Evolutionary conservation across 2,888 invertebrate species (phyloP).

Genomic region (Pharmacophagus antenor): DNA sequence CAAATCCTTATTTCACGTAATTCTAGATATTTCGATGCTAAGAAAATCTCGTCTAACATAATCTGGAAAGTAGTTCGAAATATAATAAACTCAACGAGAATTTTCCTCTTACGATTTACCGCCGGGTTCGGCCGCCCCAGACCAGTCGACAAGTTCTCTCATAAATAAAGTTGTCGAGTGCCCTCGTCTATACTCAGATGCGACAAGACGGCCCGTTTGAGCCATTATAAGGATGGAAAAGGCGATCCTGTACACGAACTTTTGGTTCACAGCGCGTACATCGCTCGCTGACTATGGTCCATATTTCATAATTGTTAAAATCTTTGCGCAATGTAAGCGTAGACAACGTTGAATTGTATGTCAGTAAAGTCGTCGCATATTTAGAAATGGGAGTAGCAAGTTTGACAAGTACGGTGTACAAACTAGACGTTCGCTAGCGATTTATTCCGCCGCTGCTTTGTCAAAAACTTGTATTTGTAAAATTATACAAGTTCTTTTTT

Average conservation of each 20-base stretch:
- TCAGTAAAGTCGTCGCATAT: slow-evolving; percentile 11
- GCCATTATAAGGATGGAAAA: slow-evolving; percentile 25
- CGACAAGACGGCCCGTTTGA: slow-evolving; percentile 45
- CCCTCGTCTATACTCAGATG: slow-evolving; percentile 49
- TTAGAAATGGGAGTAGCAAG: slow-evolving; percentile 34
- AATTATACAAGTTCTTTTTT: slow-evolving; percentile 15
- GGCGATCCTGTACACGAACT: background rate
- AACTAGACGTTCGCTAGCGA: slow-evolving; percentile 40
- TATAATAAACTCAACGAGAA: slow-evolving; percentile 35
- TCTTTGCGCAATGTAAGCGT: slow-evolving; percentile 23
- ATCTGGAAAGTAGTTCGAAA: slow-evolving; percentile 25
- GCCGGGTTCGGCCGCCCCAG: slow-evolving; percentile 33
- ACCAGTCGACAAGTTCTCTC: slow-evolving; percentile 52
- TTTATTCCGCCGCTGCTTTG: slow-evolving; percentile 42
- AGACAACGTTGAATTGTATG: background rate
- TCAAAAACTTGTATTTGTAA: slow-evolving; percentile 25
- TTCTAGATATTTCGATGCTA: background rate
- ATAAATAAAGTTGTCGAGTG: slow-evolving; percentile 64
- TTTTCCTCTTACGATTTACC: slow-evolving; percentile 33
- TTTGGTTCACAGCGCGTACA: background rate
- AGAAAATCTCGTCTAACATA: slow-evolving; percentile 12
- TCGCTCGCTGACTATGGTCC: background rate
- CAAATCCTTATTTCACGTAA: no score
- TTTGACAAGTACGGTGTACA: slow-evolving; percentile 43
- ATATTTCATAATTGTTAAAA: background rate